These are phyloP conservation scores for Rhagophthalmus giganteus DNA, from an alignment of 2,888 invertebrate species.

Conservation along the genomic window DNA sequence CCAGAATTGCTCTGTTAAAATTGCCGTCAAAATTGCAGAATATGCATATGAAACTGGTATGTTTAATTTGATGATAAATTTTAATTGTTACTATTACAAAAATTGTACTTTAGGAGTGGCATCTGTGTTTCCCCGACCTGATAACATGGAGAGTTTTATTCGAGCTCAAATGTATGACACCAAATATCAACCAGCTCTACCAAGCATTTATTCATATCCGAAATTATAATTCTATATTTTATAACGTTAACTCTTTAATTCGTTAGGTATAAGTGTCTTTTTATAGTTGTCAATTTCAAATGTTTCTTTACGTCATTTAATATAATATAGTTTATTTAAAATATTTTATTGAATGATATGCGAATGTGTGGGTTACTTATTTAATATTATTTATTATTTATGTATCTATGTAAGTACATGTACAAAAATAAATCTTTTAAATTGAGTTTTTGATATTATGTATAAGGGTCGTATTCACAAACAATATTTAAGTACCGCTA, in stretches of 20 bases:
- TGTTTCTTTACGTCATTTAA: too few species aligned
- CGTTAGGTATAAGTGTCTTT: too few species aligned
- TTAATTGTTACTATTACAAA: constrained; percentile 6
- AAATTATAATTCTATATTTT: constrained; percentile 22
- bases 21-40: constrained; percentile 80
- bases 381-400: too few species aligned
- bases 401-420: too few species aligned
- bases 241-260: too few species aligned
- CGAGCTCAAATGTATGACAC: constrained; percentile 81
- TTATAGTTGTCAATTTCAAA: background rate
- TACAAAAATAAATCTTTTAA: too few species aligned
- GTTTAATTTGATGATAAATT: constrained; percentile 24
- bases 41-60: constrained; percentile 79
- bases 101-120: constrained; percentile 62
- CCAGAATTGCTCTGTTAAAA: constrained; percentile 82
- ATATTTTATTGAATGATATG: too few species aligned
- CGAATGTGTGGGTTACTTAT: too few species aligned
- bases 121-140: constrained; percentile 76
- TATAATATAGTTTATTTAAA: too few species aligned
- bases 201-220: constrained; percentile 67
- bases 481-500: too few species aligned
- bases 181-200: constrained; percentile 69
- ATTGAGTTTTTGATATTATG: too few species aligned
- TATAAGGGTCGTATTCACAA: too few species aligned
- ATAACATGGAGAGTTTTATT: constrained; percentile 72